Evolutionary conservation across 2,888 invertebrate genomes (phyloP).

Genomic region (Slavum lentiscoides): DNA sequence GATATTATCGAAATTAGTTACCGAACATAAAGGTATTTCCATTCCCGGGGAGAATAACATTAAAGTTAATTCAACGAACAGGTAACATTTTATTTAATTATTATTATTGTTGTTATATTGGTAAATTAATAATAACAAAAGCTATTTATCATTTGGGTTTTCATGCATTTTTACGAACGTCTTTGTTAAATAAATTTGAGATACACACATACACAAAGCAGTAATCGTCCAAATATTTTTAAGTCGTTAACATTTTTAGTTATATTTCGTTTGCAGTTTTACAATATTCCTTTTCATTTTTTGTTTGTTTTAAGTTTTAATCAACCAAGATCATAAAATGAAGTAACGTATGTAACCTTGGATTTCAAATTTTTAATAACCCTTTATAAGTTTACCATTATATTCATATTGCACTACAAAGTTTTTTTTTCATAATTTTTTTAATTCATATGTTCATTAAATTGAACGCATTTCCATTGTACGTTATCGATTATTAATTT

Average conservation of each 20-base stretch:
- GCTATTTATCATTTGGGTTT: too few relatives aligned
- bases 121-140: background rate
- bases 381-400: background rate
- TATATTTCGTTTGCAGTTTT: too few relatives aligned
- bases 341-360: conserved; percentile 33
- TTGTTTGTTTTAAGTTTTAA: conserved; percentile 19
- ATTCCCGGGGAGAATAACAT: conserved; percentile 28
- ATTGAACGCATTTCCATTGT: background rate
- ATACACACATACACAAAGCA: too few relatives aligned
- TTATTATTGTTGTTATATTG: background rate
- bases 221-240: too few relatives aligned
- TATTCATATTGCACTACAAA: too few relatives aligned
- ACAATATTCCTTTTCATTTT: background rate
- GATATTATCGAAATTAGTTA: conserved; percentile 29
- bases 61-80: conserved; percentile 29
- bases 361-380: conserved; percentile 6
- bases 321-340: conserved; percentile 8
- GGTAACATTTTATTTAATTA: conserved; percentile 1
- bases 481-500: background rate
- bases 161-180: too few relatives aligned
- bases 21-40: conserved; percentile 19
- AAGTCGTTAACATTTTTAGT: too few relatives aligned
- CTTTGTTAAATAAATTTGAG: too few relatives aligned
- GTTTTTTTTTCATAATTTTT: background rate
- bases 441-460: background rate